A percentile compares a stretch with the other conserved stretches of the same genome.
These are phyloP conservation scores for Planiliza haematocheilus DNA, from an alignment of 2,113 vertebrate species.

Conservation along the genomic window DNA sequence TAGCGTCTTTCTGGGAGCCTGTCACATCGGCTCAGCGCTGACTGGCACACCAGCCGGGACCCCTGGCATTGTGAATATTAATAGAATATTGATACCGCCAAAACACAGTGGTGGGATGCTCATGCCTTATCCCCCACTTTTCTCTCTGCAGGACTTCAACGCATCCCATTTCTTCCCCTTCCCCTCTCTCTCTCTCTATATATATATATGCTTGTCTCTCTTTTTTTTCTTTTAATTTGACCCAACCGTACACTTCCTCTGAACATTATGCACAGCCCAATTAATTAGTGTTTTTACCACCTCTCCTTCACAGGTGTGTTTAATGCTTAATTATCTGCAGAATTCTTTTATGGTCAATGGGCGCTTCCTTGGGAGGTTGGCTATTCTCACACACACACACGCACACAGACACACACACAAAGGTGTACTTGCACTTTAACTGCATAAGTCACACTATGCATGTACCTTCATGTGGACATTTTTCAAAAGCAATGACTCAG, in stretches of 20 bases:
- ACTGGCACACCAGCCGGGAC: conserved; percentile 85
- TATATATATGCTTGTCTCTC: background rate
- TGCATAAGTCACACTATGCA: conserved; percentile 42
- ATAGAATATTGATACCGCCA: conserved; percentile 94
- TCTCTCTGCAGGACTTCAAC: conserved; percentile 17
- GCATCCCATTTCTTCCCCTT: background rate
- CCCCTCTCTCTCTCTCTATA: background rate
- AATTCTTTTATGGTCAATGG: conserved; percentile 87
- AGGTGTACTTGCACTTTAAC: too few relatives aligned
- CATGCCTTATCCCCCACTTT: conserved; percentile 10
- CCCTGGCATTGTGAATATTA: conserved; percentile 91
- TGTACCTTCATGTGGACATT: conserved; percentile 71
- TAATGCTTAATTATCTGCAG: conserved; percentile 93
- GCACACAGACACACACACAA: conserved; percentile 3
- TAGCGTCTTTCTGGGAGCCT: conserved; percentile 84
- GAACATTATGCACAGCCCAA: conserved; percentile 82
- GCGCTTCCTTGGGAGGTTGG: conserved; percentile 8
- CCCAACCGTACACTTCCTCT: conserved; percentile 87
- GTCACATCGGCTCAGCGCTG: conserved; percentile 87
- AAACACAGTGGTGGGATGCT: conserved; percentile 82
- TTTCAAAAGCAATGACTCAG: conserved; percentile 63
- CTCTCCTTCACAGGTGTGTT: conserved; percentile 90
- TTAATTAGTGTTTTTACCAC: conserved; percentile 91
- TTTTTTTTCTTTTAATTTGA: conserved; percentile 75
- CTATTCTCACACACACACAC: conserved; percentile 34